A percentile compares a stretch with the other conserved stretches of the same genome.
These are phyloP conservation scores for Leuciscus idus DNA, from an alignment of 2,113 vertebrate genomes.

Conservation along the genomic window DNA sequence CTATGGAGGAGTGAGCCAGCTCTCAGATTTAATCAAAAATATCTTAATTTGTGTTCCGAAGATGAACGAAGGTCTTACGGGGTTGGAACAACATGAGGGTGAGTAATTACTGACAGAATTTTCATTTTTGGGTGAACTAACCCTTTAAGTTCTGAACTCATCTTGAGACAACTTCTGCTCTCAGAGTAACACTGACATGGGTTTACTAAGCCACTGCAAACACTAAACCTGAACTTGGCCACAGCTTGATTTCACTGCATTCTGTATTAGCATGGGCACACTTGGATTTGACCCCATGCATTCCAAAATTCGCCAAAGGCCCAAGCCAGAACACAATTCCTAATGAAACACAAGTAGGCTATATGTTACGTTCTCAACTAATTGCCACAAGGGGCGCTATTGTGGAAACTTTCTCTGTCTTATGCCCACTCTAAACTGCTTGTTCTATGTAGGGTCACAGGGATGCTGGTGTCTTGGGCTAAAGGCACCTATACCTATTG, in stretches of 20 bases:
- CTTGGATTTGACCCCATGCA: background rate
- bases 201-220: constrained; percentile 1
- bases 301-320: background rate
- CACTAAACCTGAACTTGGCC: background rate
- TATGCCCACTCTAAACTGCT: background rate
- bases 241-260: background rate
- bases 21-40: too few species aligned
- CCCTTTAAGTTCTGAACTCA: background rate
- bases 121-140: too few species aligned
- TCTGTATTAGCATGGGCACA: background rate
- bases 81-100: too few species aligned
- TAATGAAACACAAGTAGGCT: background rate
- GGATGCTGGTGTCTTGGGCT: background rate
- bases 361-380: background rate
- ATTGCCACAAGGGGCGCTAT: background rate
- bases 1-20: too few species aligned
- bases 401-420: background rate
- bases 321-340: background rate
- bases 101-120: too few species aligned
- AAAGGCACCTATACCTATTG: background rate
- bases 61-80: too few species aligned
- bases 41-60: too few species aligned
- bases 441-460: background rate
- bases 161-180: background rate
- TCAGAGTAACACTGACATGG: background rate